A percentile compares a stretch with the other conserved stretches of the same genome.
Evolutionary conservation across 2,797 vertebrate genomes (phyloP).

Genomic region (Podarcis lilfordi): DNA sequence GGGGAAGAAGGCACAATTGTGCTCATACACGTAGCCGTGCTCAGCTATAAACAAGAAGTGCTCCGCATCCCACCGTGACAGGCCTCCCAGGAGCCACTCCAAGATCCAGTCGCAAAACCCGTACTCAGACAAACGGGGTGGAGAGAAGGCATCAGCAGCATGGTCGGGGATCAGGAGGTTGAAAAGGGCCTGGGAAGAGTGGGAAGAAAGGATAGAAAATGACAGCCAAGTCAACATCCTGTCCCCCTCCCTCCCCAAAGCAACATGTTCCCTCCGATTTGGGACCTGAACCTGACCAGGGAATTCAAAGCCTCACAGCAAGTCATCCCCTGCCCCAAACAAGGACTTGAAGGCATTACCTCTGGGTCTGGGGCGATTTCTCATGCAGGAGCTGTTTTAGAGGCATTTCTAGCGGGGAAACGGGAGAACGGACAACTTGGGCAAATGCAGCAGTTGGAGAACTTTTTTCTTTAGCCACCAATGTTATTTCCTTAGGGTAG

Average conservation of each 20-base stretch:
- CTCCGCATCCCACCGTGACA: conserved; percentile 93
- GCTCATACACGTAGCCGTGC: conserved; percentile 92
- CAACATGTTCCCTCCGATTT: background rate
- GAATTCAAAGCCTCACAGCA: no score
- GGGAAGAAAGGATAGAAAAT: background rate
- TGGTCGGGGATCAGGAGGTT: conserved; percentile 93
- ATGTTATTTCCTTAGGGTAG: background rate
- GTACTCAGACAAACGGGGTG: conserved; percentile 79
- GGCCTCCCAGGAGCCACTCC: conserved; percentile 88
- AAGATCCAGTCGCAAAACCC: conserved; percentile 78
- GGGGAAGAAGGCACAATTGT: conserved; percentile 96
- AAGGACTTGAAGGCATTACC: background rate
- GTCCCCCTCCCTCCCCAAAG: background rate
- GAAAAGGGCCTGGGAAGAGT: conserved; percentile 82
- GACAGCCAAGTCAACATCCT: background rate
- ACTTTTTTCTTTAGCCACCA: background rate
- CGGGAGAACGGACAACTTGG: background rate
- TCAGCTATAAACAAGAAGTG: conserved; percentile 97
- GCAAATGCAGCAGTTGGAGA: background rate
- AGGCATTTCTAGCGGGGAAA: background rate
- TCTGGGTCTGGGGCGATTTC: background rate
- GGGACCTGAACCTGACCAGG: background rate
- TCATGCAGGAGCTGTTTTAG: background rate
- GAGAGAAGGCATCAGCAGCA: conserved; percentile 90
- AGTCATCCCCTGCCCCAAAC: no score